Percentiles rank a stretch among this genome's conserved stretches.
Evolutionary conservation across 2,797 vertebrate species (phyloP).

Genomic region (Yasuhikotakia modesta): DNA sequence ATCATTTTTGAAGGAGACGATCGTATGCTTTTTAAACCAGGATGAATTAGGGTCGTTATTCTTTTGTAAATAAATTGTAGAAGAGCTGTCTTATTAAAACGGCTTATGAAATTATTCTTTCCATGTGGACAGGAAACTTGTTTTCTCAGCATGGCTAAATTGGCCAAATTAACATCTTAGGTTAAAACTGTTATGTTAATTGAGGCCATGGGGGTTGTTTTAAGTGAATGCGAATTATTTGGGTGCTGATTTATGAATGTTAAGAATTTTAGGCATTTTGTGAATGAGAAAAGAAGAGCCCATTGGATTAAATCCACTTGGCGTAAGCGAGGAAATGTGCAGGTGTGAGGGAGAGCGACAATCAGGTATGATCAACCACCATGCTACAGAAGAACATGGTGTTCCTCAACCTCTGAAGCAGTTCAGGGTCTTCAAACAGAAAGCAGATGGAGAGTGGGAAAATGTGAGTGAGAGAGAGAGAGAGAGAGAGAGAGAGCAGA

Average conservation of each 20-base stretch:
- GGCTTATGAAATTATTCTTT: slow-evolving; percentile 28
- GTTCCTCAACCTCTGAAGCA: slow-evolving; percentile 49
- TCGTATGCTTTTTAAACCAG: slow-evolving; percentile 14
- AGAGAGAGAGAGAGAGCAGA: slow-evolving; percentile 23
- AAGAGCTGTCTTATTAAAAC: slow-evolving; percentile 21
- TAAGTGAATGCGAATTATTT: slow-evolving; percentile 25
- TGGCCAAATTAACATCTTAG: slow-evolving; percentile 30
- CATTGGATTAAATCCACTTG: slow-evolving; percentile 40
- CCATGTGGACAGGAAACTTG: slow-evolving; percentile 6
- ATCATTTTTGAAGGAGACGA: slow-evolving; percentile 10
- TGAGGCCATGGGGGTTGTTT: slow-evolving; percentile 45
- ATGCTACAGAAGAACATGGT: slow-evolving; percentile 43
- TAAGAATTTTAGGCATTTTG: slow-evolving; percentile 27
- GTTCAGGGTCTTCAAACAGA: slow-evolving; percentile 39
- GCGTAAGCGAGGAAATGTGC: slow-evolving; percentile 10
- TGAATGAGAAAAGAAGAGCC: slow-evolving; percentile 31
- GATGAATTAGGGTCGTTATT: not conserved
- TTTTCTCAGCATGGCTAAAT: slow-evolving; percentile 20
- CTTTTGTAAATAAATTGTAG: slow-evolving; percentile 18
- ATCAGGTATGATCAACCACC: slow-evolving; percentile 28
- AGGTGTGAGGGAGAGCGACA: slow-evolving; percentile 27
- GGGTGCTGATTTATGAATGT: slow-evolving; percentile 32
- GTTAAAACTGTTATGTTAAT: slow-evolving; percentile 39
- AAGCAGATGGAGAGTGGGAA: slow-evolving; percentile 26
- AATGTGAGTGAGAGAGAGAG: slow-evolving; percentile 18